Base-by-base conservation (phyloP, 2,113 vertebrate genomes). In the Pelobates fuscus region DNA sequence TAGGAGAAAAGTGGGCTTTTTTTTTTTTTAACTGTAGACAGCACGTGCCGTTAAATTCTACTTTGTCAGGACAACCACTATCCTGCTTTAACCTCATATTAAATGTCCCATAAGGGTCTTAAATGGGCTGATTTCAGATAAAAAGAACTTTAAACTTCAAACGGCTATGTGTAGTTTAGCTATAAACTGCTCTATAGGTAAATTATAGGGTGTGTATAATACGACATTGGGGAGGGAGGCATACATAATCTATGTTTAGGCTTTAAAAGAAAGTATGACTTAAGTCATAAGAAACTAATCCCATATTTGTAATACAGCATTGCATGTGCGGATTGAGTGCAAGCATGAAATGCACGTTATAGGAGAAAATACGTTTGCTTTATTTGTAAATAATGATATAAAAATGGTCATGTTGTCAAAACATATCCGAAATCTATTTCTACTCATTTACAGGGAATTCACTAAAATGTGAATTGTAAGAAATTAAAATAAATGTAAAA, bases 11-110 rank as follows among this genome's bases (percentile, higher is more conserved):
- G 84, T 68, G 78, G 12, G 21, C 67, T 83, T 79, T 88, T 80
- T 87, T 86, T 84, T 88, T 84, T 84, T 81, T 91, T 93, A 97
- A 96, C 94, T 95, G 94, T 95, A 96, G 94, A 94, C 90, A 93
- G 92, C 91, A 92, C 91, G 90, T 89, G 89, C 90, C 88, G 81
- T 82, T 91, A 92, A 89, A 94, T 87, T 87, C 82, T 0, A 80
- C 81, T 69, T 79, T 70, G 79, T 78, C 20, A 0, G 71, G 15
- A 71, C 70, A 70, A 0, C 37, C 70, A 37, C 75, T 80, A 67
- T 67, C 62, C 81, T 70, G 70, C 76, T 70, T 2, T 21, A 20
- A 67, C 44, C 0, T 65, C 11, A 0, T 0, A n/a, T 5, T 44
- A 77, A 72, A 52, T 52, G 57, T 49, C 27, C 67, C 26, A 30